phyloP scores from a whole-genome alignment of 2,888 invertebrate genomes.

The Agonopterix alstromeriana region DNA sequence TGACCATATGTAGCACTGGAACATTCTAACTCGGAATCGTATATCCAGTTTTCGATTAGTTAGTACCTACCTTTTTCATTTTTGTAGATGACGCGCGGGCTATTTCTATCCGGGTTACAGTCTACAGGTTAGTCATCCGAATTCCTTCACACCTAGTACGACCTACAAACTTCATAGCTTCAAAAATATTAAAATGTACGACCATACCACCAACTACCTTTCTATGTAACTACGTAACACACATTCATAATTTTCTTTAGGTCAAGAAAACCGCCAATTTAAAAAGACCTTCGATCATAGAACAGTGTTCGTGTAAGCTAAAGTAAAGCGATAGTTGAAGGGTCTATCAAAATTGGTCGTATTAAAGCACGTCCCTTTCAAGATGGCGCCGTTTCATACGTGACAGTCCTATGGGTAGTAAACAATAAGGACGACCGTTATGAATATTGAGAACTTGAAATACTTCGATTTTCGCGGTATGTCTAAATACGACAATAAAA shows the following conservation, averaged over 20 bases:
- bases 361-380: conserved; percentile 59
- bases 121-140: too few species aligned
- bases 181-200: conserved; percentile 38
- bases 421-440: conserved; percentile 62
- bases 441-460: conserved; percentile 62
- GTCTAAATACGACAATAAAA: conserved; percentile 18
- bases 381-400: conserved; percentile 62
- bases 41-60: too few species aligned
- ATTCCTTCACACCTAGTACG: conserved; percentile 9
- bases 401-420: conserved; percentile 60
- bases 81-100: too few species aligned
- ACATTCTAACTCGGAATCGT: too few species aligned
- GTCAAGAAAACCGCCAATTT: conserved; percentile 53
- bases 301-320: conserved; percentile 16
- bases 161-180: conserved; percentile 35
- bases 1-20: too few species aligned
- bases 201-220: conserved; percentile 36
- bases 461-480: conserved; percentile 52
- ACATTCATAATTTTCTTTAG: conserved; percentile 68
- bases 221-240: conserved; percentile 37
- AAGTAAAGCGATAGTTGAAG: conserved; percentile 24
- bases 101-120: too few species aligned
- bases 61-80: too few species aligned
- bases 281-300: conserved; percentile 33
- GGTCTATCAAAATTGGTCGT: conserved; percentile 44